Evolutionary conservation across 2,888 invertebrate genomes (phyloP).

Genomic region (Torymus auratus): DNA sequence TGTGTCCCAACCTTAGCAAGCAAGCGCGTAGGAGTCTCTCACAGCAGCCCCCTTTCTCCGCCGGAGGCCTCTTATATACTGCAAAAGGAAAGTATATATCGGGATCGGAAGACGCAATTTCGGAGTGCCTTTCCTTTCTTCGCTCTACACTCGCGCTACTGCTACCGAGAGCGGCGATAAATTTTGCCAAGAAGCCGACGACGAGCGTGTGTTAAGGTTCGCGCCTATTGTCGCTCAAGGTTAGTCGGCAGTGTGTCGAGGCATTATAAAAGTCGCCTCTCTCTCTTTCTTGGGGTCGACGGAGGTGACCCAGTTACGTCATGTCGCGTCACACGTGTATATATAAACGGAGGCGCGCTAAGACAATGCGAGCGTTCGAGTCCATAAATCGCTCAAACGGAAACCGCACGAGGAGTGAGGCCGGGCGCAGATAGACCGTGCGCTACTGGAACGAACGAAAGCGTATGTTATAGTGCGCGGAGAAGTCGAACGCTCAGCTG

Average conservation of each 20-base stretch:
- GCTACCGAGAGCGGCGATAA: slow-evolving; percentile 65
- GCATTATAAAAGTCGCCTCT: slow-evolving; percentile 55
- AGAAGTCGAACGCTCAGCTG: too few species aligned
- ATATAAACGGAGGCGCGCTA: slow-evolving; percentile 59
- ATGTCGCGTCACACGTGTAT: slow-evolving; percentile 67
- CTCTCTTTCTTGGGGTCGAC: slow-evolving; percentile 43
- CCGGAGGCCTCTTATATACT: background rate
- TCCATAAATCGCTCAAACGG: slow-evolving; percentile 71
- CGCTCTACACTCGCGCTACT: slow-evolving; percentile 56
- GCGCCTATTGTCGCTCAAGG: slow-evolving; percentile 61
- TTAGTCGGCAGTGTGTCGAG: slow-evolving; percentile 57
- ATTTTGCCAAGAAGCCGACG: slow-evolving; percentile 60
- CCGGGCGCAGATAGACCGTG: slow-evolving; percentile 7
- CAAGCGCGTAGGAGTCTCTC: too few species aligned
- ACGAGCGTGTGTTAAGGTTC: slow-evolving; percentile 6
- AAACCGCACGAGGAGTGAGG: slow-evolving; percentile 57
- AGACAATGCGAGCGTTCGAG: slow-evolving; percentile 46
- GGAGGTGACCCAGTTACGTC: slow-evolving; percentile 71
- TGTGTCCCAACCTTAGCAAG: too few species aligned
- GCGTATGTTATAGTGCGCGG: too few species aligned
- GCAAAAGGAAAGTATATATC: slow-evolving; percentile 62
- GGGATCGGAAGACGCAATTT: slow-evolving; percentile 66
- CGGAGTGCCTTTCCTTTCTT: slow-evolving; percentile 63
- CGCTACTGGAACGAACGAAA: slow-evolving; percentile 1
- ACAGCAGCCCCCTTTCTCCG: background rate